Conservation (phyloP, 2,113 vertebrate genomes). For the Smithornis capensis region DNA sequence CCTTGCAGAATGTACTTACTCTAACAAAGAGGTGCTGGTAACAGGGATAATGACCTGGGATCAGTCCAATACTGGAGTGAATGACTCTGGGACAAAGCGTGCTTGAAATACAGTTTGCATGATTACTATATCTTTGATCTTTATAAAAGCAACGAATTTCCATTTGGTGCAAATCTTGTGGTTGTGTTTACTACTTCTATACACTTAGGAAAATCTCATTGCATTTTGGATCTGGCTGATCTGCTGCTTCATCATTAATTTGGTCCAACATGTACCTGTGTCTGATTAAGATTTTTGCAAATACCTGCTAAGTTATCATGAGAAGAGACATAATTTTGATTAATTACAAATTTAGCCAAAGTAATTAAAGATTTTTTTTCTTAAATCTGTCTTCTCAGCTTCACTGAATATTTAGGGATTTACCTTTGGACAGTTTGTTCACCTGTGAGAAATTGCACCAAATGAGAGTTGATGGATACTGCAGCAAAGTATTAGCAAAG, state of each 20-base stretch:
- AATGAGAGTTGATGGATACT: not conserved
- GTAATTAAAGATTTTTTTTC: not conserved
- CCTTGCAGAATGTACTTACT: not conserved
- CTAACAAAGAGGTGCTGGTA: not conserved
- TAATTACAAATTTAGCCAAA: not conserved
- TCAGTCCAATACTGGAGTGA: not conserved
- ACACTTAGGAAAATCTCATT: not conserved
- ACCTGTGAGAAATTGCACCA: not conserved
- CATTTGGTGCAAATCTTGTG: not conserved
- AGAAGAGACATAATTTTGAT: not conserved
- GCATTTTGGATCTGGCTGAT: not conserved
- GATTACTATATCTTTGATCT: not conserved
- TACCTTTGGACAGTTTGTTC: not conserved
- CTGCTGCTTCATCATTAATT: not conserved
- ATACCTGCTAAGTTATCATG: not conserved
- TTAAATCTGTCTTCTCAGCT: not conserved
- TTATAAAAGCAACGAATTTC: not conserved
- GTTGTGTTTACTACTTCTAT: not conserved
- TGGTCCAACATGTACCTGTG: not conserved
- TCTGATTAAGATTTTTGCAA: conserved; percentile 1
- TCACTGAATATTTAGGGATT: not conserved
- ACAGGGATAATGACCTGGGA: not conserved
- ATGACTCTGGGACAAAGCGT: not conserved
- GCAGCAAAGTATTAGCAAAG: not conserved
- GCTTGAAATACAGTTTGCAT: not conserved